phyloP scores from a whole-genome alignment of 2,797 vertebrate species.

The Uromys caudimaculatus region DNA sequence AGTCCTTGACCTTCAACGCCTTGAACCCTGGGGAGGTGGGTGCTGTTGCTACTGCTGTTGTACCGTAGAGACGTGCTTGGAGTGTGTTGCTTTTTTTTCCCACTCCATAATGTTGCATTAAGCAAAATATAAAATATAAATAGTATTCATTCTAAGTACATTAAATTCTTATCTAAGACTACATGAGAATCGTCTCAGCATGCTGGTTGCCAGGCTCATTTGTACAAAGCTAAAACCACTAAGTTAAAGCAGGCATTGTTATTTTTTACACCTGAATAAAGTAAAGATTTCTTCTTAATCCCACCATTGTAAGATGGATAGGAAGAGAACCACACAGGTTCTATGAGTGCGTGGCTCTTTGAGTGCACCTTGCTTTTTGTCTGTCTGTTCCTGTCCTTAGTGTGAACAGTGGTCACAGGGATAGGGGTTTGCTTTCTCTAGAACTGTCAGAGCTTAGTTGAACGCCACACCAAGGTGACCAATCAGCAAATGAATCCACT shows the following conservation, averaged over 20 bases:
- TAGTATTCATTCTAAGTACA: constrained; percentile 3
- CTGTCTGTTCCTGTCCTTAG: neutral
- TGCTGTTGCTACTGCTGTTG: neutral
- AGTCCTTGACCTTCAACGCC: neutral
- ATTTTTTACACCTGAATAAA: constrained; percentile 24
- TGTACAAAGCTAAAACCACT: constrained; percentile 37
- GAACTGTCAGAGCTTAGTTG: neutral
- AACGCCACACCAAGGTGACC: constrained; percentile 29
- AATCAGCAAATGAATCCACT: constrained; percentile 4
- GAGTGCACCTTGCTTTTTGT: neutral
- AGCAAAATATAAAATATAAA: constrained; percentile 42
- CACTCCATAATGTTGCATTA: constrained; percentile 8
- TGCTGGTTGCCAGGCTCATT: neutral
- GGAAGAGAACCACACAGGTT: neutral
- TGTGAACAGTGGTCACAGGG: neutral
- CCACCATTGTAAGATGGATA: neutral
- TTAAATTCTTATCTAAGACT: neutral
- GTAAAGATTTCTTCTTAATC: constrained; percentile 10
- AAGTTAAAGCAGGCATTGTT: neutral
- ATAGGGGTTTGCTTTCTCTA: neutral
- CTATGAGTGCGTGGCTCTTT: neutral
- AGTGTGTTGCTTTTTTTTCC: neutral
- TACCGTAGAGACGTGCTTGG: neutral
- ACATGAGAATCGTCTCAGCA: neutral
- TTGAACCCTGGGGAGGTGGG: neutral